Evolutionary conservation across 2,113 vertebrate genomes (phyloP).

Genomic region (Callocephalon fimbriatum): DNA sequence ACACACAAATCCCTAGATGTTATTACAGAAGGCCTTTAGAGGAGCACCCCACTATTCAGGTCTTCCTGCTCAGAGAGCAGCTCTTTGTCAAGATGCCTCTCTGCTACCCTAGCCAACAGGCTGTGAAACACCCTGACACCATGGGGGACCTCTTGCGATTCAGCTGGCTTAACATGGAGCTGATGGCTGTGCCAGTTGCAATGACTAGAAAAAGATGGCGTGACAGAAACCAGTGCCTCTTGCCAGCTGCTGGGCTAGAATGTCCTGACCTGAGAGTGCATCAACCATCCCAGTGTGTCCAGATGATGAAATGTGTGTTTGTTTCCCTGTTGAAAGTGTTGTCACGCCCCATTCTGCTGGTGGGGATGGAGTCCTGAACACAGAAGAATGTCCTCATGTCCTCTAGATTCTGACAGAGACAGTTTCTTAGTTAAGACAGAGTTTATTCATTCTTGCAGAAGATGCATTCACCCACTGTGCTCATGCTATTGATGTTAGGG

Average conservation of each 20-base stretch:
- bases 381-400: background rate
- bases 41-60: background rate
- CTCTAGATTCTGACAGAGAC: background rate
- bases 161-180: background rate
- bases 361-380: background rate
- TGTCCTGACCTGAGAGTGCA: background rate
- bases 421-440: background rate
- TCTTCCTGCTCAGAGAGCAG: background rate
- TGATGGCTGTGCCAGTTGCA: background rate
- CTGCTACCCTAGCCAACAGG: background rate
- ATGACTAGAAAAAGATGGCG: background rate
- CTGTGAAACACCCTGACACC: background rate
- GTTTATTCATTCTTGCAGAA: background rate
- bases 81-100: background rate
- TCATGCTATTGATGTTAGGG: background rate
- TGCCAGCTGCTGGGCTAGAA: background rate
- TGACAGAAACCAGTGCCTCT: background rate
- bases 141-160: fast-evolving
- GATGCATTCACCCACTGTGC: background rate
- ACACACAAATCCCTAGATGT: background rate
- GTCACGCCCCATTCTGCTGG: background rate
- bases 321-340: background rate
- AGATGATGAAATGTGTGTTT: background rate
- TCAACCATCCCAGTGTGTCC: background rate
- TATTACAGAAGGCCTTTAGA: background rate